Conservation (phyloP, 2,113 vertebrate genomes). For the Istiophorus platypterus region DNA sequence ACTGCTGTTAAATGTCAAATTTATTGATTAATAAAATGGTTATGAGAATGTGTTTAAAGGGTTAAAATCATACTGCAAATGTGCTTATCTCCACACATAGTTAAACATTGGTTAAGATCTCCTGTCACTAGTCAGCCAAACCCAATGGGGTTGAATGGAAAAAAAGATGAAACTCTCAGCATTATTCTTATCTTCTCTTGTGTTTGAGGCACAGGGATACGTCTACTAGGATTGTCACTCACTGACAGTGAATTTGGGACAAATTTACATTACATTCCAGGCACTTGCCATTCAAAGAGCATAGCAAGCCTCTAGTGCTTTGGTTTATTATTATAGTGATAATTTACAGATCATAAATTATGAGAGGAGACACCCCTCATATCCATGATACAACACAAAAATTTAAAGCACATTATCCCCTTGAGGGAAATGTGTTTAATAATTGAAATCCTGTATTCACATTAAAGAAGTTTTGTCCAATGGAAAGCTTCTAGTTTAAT, state of each 20-base stretch:
- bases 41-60: neutral
- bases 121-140: neutral
- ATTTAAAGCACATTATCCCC: neutral
- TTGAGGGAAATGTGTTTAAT: neutral
- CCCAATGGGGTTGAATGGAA: too few species aligned
- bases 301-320: neutral
- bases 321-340: neutral
- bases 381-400: neutral
- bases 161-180: neutral
- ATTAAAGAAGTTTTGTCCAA: slow-evolving; percentile 18
- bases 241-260: neutral
- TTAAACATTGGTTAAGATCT: neutral
- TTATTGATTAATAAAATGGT: neutral
- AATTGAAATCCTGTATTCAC: too few species aligned
- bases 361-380: neutral
- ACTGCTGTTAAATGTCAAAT: slow-evolving; percentile 5
- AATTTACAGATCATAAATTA: slow-evolving; percentile 2
- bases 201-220: neutral
- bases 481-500: slow-evolving; percentile 39
- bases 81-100: neutral
- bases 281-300: neutral
- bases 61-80: neutral
- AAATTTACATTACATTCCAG: neutral
- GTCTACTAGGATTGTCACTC: neutral
- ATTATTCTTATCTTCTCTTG: neutral